A percentile compares a stretch with the other conserved stretches of the same genome.
Conservation (phyloP, 2,797 vertebrate species). For the Tenualosa thibaudeaui region DNA sequence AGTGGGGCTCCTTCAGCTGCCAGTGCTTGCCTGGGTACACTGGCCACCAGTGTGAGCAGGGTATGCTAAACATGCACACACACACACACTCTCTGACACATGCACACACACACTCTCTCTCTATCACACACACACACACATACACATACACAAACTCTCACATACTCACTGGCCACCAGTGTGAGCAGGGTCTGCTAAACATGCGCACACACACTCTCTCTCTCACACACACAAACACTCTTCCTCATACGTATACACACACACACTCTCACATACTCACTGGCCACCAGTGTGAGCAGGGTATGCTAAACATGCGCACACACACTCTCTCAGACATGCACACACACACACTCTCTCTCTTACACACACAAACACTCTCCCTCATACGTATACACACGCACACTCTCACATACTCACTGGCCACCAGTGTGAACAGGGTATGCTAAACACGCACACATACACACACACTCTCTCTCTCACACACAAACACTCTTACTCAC, state of each 20-base stretch:
- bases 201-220: not conserved
- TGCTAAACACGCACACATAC: not conserved
- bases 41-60: constrained; percentile 79
- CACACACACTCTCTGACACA: not conserved
- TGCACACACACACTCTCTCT: not conserved
- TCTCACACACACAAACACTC: not conserved
- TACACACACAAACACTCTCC: too few species aligned
- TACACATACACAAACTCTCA: constrained; percentile 32
- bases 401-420: constrained; percentile 60
- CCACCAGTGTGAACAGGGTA: constrained; percentile 55
- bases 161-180: constrained; percentile 61
- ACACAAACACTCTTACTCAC: too few species aligned
- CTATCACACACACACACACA: not conserved
- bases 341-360: constrained; percentile 37
- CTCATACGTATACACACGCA: too few species aligned
- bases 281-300: constrained; percentile 61
- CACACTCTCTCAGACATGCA: not conserved
- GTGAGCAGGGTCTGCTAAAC: constrained; percentile 49
- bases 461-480: not conserved
- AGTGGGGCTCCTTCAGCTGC: constrained; percentile 84
- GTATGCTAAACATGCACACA: constrained; percentile 53
- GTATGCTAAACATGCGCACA: constrained; percentile 31
- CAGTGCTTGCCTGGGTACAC: constrained; percentile 81
- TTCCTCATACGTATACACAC: not conserved
- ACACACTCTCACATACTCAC: constrained; percentile 50